Conservation (phyloP, 1,140 invertebrate species). For the Andricus grossulariae region DNA sequence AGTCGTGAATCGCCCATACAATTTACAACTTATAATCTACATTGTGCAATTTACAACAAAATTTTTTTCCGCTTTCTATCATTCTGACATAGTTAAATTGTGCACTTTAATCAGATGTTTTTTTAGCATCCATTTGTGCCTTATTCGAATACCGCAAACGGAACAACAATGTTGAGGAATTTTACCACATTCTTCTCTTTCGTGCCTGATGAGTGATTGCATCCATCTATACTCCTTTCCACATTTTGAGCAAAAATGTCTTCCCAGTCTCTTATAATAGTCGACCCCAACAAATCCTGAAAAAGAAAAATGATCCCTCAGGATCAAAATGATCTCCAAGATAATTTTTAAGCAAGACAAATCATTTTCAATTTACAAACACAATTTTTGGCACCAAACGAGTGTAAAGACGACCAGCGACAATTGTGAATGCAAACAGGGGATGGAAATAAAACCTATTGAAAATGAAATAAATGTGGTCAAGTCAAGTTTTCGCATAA, state of each 20-base stretch:
- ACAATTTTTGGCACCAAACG: neutral
- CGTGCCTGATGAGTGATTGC: slow-evolving; percentile 74
- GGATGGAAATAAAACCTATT: neutral
- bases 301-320: slow-evolving; percentile 43
- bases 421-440: neutral
- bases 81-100: slow-evolving; percentile 33
- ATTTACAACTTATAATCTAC: too few relatives aligned
- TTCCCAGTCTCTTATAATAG: slow-evolving; percentile 66
- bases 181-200: slow-evolving; percentile 75
- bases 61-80: neutral
- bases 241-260: slow-evolving; percentile 68
- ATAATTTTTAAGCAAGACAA: too few relatives aligned
- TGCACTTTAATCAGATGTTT: slow-evolving; percentile 67
- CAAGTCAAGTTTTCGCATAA: too few relatives aligned
- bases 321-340: too few relatives aligned
- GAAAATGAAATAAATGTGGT: slow-evolving; percentile 3
- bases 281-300: slow-evolving; percentile 42
- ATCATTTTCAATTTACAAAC: slow-evolving; percentile 34
- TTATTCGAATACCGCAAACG: slow-evolving; percentile 63
- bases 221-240: slow-evolving; percentile 75
- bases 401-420: neutral
- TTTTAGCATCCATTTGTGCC: slow-evolving; percentile 71
- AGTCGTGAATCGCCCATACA: too few relatives aligned
- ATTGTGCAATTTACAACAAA: too few relatives aligned
- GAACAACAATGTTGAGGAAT: slow-evolving; percentile 69